Conservation (phyloP, 1,140 invertebrate species). For the Magallana ariakensis region DNA sequence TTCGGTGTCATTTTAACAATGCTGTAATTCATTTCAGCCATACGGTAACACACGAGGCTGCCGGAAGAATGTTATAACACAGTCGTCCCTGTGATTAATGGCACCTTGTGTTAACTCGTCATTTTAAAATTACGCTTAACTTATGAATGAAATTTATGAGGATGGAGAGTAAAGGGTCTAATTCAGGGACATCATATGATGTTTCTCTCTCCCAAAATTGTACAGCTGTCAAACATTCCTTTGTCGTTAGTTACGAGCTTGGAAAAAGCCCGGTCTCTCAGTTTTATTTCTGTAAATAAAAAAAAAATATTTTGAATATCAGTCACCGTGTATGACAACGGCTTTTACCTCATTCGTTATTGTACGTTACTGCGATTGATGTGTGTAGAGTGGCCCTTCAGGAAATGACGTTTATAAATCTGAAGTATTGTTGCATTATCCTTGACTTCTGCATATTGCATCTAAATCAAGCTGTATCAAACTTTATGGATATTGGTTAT, state of each 20-base stretch:
- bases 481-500: no score
- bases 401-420: slow-evolving; percentile 3
- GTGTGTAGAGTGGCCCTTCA: background rate
- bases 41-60: background rate
- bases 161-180: background rate
- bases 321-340: no score
- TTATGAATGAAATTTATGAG: slow-evolving; percentile 36
- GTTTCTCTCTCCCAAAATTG: background rate
- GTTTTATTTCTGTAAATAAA: no score
- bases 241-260: background rate
- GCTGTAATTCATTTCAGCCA: no score
- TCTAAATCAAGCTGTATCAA: no score
- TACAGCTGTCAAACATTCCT: slow-evolving; percentile 13
- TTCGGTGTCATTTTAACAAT: no score
- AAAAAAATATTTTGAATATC: no score
- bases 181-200: background rate
- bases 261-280: background rate
- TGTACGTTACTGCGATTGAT: no score
- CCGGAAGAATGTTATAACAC: slow-evolving; percentile 21
- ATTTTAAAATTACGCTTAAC: slow-evolving; percentile 25
- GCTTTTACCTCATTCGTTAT: no score
- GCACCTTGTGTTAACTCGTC: background rate
- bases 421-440: no score
- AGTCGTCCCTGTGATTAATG: background rate
- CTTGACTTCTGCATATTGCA: no score